Percentiles rank a stretch among this genome's conserved stretches.
Conservation (phyloP, 2,797 vertebrate species). For the Rhincodon typus region DNA sequence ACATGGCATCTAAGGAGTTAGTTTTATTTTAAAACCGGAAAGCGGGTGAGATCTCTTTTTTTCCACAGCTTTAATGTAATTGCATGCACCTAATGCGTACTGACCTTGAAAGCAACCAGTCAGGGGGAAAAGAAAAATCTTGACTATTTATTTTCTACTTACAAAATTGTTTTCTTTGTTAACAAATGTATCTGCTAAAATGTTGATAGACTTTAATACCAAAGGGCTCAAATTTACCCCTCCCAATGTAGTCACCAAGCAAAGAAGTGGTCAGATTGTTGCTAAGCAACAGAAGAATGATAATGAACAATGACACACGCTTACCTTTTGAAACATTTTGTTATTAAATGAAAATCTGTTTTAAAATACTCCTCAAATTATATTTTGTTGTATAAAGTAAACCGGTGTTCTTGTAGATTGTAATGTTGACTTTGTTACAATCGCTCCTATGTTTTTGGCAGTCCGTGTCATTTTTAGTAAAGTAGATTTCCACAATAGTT, state of each 20-base stretch:
- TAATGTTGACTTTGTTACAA: slow-evolving; percentile 31
- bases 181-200: not conserved
- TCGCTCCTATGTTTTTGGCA: slow-evolving; percentile 31
- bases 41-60: not conserved
- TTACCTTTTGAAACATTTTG: slow-evolving; percentile 4
- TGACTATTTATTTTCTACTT: not conserved
- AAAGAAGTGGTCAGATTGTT: slow-evolving; percentile 4
- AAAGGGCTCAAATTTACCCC: slow-evolving; percentile 28
- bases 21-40: not conserved
- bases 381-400: slow-evolving; percentile 35
- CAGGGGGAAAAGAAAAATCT: not conserved
- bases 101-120: slow-evolving; percentile 24
- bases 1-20: too few species aligned
- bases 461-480: slow-evolving; percentile 34
- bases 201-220: slow-evolving; percentile 4
- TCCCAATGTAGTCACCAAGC: not conserved
- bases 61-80: not conserved
- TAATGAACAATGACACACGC: not conserved
- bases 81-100: not conserved
- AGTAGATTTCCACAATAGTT: slow-evolving; percentile 32
- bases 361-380: slow-evolving; percentile 31
- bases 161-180: not conserved
- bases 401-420: slow-evolving; percentile 24
- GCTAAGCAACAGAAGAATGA: slow-evolving; percentile 33
- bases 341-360: slow-evolving; percentile 35